Evolutionary conservation across 2,888 invertebrate species (phyloP).

Genomic region (Morpho deidamia): DNA sequence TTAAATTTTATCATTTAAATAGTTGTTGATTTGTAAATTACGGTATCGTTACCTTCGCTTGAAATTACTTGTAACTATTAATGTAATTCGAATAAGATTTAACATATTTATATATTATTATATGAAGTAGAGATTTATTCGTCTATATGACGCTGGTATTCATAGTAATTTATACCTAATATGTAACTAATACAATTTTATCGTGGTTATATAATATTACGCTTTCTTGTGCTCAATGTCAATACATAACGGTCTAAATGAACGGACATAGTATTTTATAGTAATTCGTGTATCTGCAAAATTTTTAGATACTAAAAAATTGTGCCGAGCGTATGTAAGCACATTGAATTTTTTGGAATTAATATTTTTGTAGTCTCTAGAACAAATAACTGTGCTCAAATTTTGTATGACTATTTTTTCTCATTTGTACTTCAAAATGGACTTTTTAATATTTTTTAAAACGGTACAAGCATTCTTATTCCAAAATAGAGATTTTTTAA

Average conservation of each 20-base stretch:
- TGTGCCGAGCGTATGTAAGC: background rate
- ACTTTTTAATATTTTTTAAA: no score
- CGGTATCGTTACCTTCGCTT: constrained; percentile 35
- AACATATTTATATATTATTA: constrained; percentile 41
- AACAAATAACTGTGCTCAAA: no score
- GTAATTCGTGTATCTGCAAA: background rate
- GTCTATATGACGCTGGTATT: constrained; percentile 72
- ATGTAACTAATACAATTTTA: constrained; percentile 41
- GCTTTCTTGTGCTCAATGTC: constrained; percentile 75
- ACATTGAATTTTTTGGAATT: background rate
- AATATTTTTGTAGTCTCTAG: no score
- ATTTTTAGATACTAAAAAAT: background rate
- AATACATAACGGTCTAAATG: constrained; percentile 58
- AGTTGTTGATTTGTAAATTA: background rate
- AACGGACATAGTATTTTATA: constrained; percentile 9
- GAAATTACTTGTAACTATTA: constrained; percentile 48
- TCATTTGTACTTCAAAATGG: no score
- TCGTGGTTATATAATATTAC: constrained; percentile 46
- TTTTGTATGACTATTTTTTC: no score
- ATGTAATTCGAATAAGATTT: constrained; percentile 60
- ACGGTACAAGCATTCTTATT: no score
- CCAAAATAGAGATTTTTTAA: no score
- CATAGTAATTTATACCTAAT: constrained; percentile 40
- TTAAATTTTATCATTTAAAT: no score
- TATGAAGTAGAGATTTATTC: constrained; percentile 53